Evolutionary conservation across 2,888 invertebrate genomes (phyloP).

Genomic region (Oscheius sp.): DNA sequence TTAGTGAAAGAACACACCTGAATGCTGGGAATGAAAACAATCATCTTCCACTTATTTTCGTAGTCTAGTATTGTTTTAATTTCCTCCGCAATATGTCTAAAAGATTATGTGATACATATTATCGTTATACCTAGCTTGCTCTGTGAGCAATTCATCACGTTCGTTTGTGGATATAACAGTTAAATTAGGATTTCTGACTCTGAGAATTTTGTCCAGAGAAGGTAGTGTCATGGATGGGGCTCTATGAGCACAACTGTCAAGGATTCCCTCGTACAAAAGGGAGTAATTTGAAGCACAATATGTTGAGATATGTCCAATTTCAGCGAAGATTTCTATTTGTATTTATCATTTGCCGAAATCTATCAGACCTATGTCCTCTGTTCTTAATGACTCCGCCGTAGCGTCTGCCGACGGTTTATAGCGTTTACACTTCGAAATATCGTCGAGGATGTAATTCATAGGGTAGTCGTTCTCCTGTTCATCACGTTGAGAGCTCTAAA

Average conservation of each 20-base stretch:
- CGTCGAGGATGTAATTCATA: conserved; percentile 39
- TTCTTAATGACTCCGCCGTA: conserved; percentile 34
- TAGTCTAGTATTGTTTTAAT: conserved; percentile 38
- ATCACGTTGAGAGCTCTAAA: conserved; percentile 41
- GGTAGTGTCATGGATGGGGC: conserved; percentile 42
- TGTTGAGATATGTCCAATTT: conserved; percentile 54
- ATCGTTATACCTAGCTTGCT: conserved; percentile 37
- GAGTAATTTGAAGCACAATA: conserved; percentile 56
- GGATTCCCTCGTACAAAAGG: conserved; percentile 42
- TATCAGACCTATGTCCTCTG: conserved; percentile 21
- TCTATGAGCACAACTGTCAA: conserved; percentile 51
- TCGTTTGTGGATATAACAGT: conserved; percentile 40
- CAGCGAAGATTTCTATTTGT: conserved; percentile 39
- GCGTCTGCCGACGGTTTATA: conserved; percentile 22
- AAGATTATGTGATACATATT: background rate
- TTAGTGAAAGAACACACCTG: conserved; percentile 30
- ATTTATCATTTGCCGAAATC: background rate
- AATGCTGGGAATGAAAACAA: conserved; percentile 51
- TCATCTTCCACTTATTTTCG: conserved; percentile 55
- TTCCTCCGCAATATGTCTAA: conserved; percentile 35
- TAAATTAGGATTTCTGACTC: conserved; percentile 42
- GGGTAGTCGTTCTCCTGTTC: conserved; percentile 47
- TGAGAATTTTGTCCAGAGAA: conserved; percentile 45
- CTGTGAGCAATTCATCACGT: conserved; percentile 41
- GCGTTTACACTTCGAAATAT: conserved; percentile 34